These are phyloP conservation scores for Ianthella basta DNA, from an alignment of 37 sponge, comb jelly and placozoan species.

Conservation along the genomic window DNA sequence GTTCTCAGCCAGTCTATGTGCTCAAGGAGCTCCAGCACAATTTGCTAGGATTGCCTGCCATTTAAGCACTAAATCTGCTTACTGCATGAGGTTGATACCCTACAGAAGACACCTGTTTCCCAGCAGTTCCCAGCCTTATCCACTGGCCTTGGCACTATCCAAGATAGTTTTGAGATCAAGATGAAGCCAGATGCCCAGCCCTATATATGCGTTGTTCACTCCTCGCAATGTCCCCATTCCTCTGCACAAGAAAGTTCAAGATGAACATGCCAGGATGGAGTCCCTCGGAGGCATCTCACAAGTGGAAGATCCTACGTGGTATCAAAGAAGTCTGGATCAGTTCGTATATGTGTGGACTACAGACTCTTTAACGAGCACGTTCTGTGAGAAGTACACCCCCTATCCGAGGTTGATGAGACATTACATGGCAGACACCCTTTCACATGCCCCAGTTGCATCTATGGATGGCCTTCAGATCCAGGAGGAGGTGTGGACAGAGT, in stretches of 20 bases:
- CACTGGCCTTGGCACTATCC: conserved; percentile 37
- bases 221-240: conserved; percentile 44
- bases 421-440: conserved; percentile 51
- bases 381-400: too few species aligned
- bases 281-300: too few species aligned
- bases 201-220: conserved; percentile 38
- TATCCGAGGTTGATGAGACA: too few species aligned
- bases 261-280: too few species aligned
- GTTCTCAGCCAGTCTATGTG: not conserved
- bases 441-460: conserved; percentile 22
- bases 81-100: not conserved
- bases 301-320: too few species aligned
- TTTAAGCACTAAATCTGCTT: not conserved
- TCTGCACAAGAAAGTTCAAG: too few species aligned
- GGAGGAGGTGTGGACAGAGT: not conserved
- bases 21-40: not conserved
- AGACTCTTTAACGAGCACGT: too few species aligned
- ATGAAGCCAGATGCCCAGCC: conserved; percentile 33
- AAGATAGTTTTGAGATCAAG: conserved; percentile 40
- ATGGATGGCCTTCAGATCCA: not conserved
- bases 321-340: too few species aligned
- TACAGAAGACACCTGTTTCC: not conserved
- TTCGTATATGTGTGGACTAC: too few species aligned
- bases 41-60: not conserved
- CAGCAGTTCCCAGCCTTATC: conserved; percentile 23